Base-by-base conservation (phyloP, 2,113 vertebrate species). In the Malurus alboscapulatus region DNA sequence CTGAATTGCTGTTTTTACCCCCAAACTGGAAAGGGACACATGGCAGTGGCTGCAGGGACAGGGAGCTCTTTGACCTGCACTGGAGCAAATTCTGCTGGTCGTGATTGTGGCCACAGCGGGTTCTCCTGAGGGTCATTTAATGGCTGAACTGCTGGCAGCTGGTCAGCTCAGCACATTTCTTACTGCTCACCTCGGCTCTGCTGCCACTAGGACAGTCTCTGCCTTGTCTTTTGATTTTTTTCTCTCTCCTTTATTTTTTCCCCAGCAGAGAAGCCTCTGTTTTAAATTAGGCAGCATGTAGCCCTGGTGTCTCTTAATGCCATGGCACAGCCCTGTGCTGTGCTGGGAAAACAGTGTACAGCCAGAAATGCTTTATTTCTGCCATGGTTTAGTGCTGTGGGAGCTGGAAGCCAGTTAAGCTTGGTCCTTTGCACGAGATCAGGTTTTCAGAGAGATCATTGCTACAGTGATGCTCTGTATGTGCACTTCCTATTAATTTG, bases 111-210 rank as follows among this genome's bases (percentile, higher is more conserved):
- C 57, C 69, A 29, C 10, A 57, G 44, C 25, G 11, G 12, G 3
- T 40, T 78, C 57, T 59, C 3, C 0, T 24, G 66, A 69, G 51
- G 47, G 42, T 32, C 21, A 2, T 66, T 87, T 76, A 40, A 32
- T 73, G 73, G 73, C 47, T 71, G 68, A 72, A 14, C 59, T 77
- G 55, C 26, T 74, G 21, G 40, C 47, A 81, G 73, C 76, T 81
- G 79, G n/a, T 62, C 92, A 36, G 38, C 76, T 87, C 63, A 9
- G 59, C 79, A 66, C 40, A 7, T 75, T 90, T 88, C 90, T 51
- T 38, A 25, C 30, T 74, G 50, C 63, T 30, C 45, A 32, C 25
- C n/a, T 76, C 2, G 0, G 38, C 26, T 29, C 85, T 74, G 40
- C 65, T 12, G 4, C 73, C 15, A 3, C 62, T 45, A 76, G 22